phyloP scores from a whole-genome alignment of 2,888 invertebrate genomes.

The Ochropleura plecta region DNA sequence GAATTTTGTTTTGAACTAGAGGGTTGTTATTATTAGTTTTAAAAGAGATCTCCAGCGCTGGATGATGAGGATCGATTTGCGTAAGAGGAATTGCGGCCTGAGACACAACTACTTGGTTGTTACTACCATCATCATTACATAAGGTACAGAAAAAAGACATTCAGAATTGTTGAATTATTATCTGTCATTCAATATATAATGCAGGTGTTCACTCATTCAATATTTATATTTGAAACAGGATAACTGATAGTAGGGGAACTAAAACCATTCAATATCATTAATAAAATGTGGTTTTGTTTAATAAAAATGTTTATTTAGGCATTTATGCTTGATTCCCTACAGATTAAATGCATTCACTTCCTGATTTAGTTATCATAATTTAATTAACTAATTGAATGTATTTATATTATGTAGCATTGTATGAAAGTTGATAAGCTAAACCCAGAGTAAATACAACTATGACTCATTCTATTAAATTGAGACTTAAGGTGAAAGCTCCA shows the following conservation, averaged over 20 bases:
- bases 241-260: slow-evolving; percentile 18
- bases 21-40: too few species aligned
- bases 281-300: slow-evolving; percentile 28
- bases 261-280: slow-evolving; percentile 25
- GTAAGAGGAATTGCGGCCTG: too few species aligned
- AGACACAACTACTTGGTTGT: too few species aligned
- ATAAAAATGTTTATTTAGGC: not conserved
- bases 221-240: slow-evolving; percentile 48
- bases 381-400: not conserved
- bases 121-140: too few species aligned
- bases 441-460: not conserved
- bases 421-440: not conserved
- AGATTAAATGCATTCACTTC: not conserved
- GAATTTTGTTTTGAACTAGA: too few species aligned
- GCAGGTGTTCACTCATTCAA: slow-evolving; percentile 48
- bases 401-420: not conserved
- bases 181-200: not conserved
- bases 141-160: not conserved
- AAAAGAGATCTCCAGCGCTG: too few species aligned
- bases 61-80: too few species aligned
- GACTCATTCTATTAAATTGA: not conserved
- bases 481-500: too few species aligned
- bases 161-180: slow-evolving; percentile 8
- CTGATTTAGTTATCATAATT: not conserved
- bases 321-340: not conserved